Base-by-base conservation (phyloP, 1,140 invertebrate species). In the Drosophila equinoxialis region DNA sequence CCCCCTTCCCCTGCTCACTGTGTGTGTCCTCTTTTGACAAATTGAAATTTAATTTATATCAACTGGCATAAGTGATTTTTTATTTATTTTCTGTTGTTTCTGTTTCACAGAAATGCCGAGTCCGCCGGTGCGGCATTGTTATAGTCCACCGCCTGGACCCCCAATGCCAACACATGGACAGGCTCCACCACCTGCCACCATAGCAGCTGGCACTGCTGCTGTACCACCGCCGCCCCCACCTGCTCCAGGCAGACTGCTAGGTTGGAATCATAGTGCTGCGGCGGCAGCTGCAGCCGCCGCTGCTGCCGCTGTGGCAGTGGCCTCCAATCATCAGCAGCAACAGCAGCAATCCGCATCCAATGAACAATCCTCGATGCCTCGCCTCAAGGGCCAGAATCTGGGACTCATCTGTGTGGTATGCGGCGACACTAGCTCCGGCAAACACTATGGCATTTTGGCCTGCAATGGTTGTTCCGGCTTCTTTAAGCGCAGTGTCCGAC, bases 381-480 rank as follows among this genome's bases (percentile, higher is more conserved):
- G 90, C 45, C 68, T 84, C n/a, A 92, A 92, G 77, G 79, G 76
- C 33, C 91, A 92, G 66, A 94, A 93, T 67, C 93, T 94, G 4
- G 96, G 96, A 4, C 93, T 97, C 13, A 95, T 96, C 17, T 99
- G 98, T 91, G 96, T 99, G 30, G 98, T 99, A 1, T 99, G 98
- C 89, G 98, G 98, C 0, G 98, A 99, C 91, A 98, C 97, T 1
- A 98, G 97, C 64, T 98, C 97, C 5, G 98, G 98, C 0, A 99
- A 99, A 91, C 98, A 99, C 92, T 99, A 99, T 92, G 98, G 98
- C 0, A 99, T 99, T 74, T 94, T 99, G n/a, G 98, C 98, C 0
- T 99, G 99, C 93, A 99, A 99, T 87, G 99, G 99, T 0, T 99
- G 99, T 93, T 98, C 97, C 57, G 99, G 98, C 2, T 99, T 99